Evolutionary conservation across 1,140 invertebrate species (phyloP).

Genomic region (Sesamia nonagrioides): DNA sequence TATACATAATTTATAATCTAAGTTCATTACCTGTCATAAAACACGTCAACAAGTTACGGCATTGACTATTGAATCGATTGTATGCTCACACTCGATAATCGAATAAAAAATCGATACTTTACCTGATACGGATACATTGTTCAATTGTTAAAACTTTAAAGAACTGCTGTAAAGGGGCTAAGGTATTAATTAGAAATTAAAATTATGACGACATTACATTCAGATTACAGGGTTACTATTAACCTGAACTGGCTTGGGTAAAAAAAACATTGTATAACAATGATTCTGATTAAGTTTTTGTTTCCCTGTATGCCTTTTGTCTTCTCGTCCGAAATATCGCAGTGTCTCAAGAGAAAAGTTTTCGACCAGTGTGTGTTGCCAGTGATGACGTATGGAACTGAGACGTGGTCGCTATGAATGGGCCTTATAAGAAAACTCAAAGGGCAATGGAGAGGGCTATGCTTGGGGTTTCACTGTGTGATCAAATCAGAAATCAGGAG

Average conservation of each 20-base stretch:
- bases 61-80: conserved; percentile 65
- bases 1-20: conserved; percentile 11
- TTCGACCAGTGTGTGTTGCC: no score
- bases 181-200: conserved; percentile 28
- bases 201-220: conserved; percentile 24
- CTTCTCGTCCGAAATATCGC: no score
- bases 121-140: conserved; percentile 67
- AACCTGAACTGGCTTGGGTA: neutral
- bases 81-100: conserved; percentile 56
- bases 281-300: neutral
- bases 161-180: neutral
- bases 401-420: no score
- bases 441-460: no score
- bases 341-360: no score
- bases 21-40: conserved; percentile 34
- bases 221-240: neutral
- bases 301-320: neutral
- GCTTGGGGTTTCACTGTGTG: no score
- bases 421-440: no score
- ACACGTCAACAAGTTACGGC: conserved; percentile 34
- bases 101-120: conserved; percentile 59
- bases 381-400: no score
- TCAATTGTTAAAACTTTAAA: conserved; percentile 62
- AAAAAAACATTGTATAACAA: neutral
- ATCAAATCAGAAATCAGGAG: no score